Evolutionary conservation across 2,888 invertebrate genomes (phyloP).

Genomic region (Sicus ferrugineus): DNA sequence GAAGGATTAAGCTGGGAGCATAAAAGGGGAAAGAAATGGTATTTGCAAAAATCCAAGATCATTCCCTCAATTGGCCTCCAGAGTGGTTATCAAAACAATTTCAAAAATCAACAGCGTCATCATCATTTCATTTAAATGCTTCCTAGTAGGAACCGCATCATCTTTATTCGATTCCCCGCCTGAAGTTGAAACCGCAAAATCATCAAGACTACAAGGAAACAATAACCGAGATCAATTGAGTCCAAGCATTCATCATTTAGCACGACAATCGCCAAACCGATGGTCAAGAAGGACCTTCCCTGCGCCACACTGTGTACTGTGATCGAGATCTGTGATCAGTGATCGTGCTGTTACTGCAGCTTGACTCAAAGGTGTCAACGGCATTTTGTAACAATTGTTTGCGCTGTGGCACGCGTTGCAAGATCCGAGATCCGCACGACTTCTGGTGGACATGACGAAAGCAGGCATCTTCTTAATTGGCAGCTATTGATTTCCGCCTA

Average conservation of each 20-base stretch:
- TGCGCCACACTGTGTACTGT: background rate
- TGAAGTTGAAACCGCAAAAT: slow-evolving; percentile 18
- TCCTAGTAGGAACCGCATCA: background rate
- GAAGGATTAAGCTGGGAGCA: background rate
- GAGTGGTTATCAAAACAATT: background rate
- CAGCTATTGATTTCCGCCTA: slow-evolving; percentile 26
- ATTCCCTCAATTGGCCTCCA: background rate
- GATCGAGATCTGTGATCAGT: too few species aligned
- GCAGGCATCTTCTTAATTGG: slow-evolving; percentile 16
- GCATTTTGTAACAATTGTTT: background rate
- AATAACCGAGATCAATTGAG: slow-evolving; percentile 4
- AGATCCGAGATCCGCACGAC: background rate
- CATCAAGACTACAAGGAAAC: slow-evolving; percentile 11
- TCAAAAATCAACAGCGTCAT: background rate
- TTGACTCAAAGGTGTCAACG: slow-evolving; percentile 20
- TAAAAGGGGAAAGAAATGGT: background rate
- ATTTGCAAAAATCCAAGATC: background rate
- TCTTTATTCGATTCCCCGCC: slow-evolving; percentile 7
- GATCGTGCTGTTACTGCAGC: background rate
- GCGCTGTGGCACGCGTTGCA: slow-evolving; percentile 19
- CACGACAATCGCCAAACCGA: background rate
- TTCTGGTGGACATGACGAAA: background rate
- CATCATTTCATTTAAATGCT: background rate
- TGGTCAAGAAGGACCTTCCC: background rate
- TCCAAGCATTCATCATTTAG: slow-evolving; percentile 8